These are phyloP conservation scores for Meteorus colon DNA, from an alignment of 2,888 invertebrate genomes.

Conservation along the genomic window DNA sequence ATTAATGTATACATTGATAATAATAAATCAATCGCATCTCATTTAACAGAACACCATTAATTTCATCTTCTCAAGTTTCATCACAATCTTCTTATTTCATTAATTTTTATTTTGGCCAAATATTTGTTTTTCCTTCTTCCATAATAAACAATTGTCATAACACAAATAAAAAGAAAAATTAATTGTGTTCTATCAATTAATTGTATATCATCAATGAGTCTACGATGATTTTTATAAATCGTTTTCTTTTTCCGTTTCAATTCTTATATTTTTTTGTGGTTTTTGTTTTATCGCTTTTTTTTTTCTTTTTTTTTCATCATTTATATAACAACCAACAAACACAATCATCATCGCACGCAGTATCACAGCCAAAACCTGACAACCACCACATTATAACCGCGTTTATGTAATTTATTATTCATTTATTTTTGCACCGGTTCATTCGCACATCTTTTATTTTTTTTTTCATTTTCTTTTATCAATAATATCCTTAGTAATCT, in stretches of 20 bases:
- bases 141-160: background rate
- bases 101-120: background rate
- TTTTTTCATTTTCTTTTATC: background rate
- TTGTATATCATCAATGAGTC: slow-evolving; percentile 15
- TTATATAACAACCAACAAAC: slow-evolving; percentile 42
- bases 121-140: background rate
- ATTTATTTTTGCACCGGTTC: slow-evolving; percentile 21
- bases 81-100: background rate
- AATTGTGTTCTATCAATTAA: background rate
- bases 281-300: slow-evolving; percentile 26
- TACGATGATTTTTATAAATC: slow-evolving; percentile 26
- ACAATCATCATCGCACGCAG: slow-evolving; percentile 59
- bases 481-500: background rate
- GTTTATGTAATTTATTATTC: slow-evolving; percentile 21
- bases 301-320: slow-evolving; percentile 37
- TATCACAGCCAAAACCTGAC: slow-evolving; percentile 69
- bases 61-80: background rate
- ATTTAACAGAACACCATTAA: slow-evolving; percentile 1
- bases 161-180: background rate
- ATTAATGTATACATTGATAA: slow-evolving; percentile 1
- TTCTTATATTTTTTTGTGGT: slow-evolving; percentile 30
- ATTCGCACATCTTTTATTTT: background rate
- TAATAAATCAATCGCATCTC: slow-evolving; percentile 5
- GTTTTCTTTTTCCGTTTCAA: slow-evolving; percentile 29
- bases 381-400: slow-evolving; percentile 48